These are phyloP conservation scores for Andrena minutula DNA, from an alignment of 2,888 invertebrate species.

Conservation along the genomic window DNA sequence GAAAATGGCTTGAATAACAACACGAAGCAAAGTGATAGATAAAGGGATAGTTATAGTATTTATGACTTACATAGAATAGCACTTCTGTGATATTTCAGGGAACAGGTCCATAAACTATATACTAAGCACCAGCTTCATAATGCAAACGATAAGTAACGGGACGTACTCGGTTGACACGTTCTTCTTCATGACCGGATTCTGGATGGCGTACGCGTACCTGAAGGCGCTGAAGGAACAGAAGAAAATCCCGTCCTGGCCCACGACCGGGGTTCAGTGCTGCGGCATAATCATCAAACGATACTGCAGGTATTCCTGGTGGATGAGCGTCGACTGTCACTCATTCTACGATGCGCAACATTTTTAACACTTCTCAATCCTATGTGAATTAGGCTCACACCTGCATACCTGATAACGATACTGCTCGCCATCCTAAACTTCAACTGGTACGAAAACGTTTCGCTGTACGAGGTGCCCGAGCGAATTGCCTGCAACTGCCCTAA, in stretches of 20 bases:
- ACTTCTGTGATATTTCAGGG: conserved; percentile 66
- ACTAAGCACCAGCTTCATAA: conserved; percentile 79
- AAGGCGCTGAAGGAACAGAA: conserved; percentile 12
- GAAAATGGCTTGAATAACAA: too few species aligned
- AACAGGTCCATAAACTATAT: conserved; percentile 82
- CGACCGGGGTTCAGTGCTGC: conserved; percentile 67
- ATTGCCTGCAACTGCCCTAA: conserved; percentile 84
- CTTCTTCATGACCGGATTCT: conserved; percentile 84
- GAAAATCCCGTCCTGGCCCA: conserved; percentile 34
- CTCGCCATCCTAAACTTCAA: conserved; percentile 83
- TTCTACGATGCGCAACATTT: neutral
- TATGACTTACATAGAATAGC: neutral
- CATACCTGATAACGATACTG: conserved; percentile 84
- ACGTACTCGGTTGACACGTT: conserved; percentile 86
- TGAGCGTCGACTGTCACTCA: neutral
- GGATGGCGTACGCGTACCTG: conserved; percentile 76
- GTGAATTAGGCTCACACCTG: conserved; percentile 82
- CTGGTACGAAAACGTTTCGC: conserved; percentile 82
- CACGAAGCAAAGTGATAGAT: too few species aligned
- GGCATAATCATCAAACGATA: conserved; percentile 80
- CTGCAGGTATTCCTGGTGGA: conserved; percentile 23
- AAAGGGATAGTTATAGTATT: too few species aligned
- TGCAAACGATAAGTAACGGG: conserved; percentile 84
- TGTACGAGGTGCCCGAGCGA: conserved; percentile 82
- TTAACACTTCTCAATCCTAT: too few species aligned